Conservation (phyloP, 2,797 vertebrate species). For the Pangasius djambal region DNA sequence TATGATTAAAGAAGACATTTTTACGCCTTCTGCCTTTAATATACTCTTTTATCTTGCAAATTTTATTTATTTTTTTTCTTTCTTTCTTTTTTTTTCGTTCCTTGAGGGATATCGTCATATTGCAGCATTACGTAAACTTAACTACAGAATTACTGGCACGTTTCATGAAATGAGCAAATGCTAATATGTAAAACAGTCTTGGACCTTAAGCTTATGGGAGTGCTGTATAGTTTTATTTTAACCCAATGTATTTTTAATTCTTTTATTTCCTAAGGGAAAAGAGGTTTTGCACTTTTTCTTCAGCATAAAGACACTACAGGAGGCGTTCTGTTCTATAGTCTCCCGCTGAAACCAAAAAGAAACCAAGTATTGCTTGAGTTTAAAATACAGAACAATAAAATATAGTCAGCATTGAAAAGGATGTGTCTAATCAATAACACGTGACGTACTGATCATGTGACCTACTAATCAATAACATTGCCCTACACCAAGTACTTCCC, state of each 20-base stretch:
- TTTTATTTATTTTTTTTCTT: background rate
- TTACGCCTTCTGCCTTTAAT: slow-evolving; percentile 1
- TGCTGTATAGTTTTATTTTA: background rate
- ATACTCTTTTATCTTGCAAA: slow-evolving; percentile 27
- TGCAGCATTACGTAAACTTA: background rate
- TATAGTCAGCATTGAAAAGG: background rate
- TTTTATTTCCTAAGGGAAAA: background rate
- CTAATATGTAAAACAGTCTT: too few relatives aligned
- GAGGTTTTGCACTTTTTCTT: background rate
- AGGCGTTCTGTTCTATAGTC: background rate
- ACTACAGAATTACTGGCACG: background rate
- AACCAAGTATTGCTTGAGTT: background rate
- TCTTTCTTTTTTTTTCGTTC: background rate
- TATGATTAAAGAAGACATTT: slow-evolving; percentile 31
- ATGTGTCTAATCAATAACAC: background rate
- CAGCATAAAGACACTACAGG: background rate
- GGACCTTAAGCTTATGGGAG: background rate
- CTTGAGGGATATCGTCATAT: too few relatives aligned
- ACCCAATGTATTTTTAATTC: background rate
- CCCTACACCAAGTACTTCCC: background rate
- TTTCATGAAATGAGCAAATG: background rate
- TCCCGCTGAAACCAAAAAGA: background rate
- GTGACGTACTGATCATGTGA: background rate
- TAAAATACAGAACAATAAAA: background rate
- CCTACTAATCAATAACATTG: background rate